Evolutionary conservation across 30 jellyfish, hydroid and myxozoan species (phyloP).

Genomic region (Hydractinia echinata): DNA sequence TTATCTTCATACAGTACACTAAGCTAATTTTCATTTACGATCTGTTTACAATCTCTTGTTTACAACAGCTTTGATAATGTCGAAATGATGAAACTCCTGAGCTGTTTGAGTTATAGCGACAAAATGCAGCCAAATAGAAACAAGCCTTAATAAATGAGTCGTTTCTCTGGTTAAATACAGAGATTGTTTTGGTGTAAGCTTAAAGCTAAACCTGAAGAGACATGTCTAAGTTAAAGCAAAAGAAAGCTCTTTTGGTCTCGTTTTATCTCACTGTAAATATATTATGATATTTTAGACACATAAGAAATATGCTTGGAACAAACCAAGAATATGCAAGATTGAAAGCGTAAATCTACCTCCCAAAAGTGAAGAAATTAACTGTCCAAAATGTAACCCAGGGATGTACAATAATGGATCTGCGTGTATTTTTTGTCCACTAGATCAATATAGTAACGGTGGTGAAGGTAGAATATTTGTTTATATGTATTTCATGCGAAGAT

Average conservation of each 20-base stretch:
- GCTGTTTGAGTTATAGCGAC: too few relatives aligned
- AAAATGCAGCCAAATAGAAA: too few relatives aligned
- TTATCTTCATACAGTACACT: too few relatives aligned
- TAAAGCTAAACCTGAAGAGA: neutral
- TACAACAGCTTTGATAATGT: too few relatives aligned
- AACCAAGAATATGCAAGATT: conserved; percentile 60
- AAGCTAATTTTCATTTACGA: too few relatives aligned
- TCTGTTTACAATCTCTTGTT: too few relatives aligned
- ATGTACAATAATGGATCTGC: conserved; percentile 62
- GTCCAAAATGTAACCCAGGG: conserved; percentile 93
- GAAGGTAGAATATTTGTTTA: conserved; percentile 1
- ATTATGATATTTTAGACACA: conserved; percentile 36
- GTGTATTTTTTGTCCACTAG: conserved; percentile 52
- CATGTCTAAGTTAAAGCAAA: neutral
- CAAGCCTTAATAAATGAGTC: too few relatives aligned
- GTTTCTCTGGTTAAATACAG: too few relatives aligned
- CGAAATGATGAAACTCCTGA: too few relatives aligned
- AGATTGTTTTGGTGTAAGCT: too few relatives aligned
- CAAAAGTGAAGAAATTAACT: conserved; percentile 30
- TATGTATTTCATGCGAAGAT: neutral
- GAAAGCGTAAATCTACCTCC: conserved; percentile 44
- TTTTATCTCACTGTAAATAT: neutral
- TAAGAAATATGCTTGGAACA: conserved; percentile 51
- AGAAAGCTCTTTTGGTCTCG: neutral
- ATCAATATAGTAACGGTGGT: neutral